Evolutionary conservation across 2,113 vertebrate genomes (phyloP).

Genomic region (Microtus ochrogaster): DNA sequence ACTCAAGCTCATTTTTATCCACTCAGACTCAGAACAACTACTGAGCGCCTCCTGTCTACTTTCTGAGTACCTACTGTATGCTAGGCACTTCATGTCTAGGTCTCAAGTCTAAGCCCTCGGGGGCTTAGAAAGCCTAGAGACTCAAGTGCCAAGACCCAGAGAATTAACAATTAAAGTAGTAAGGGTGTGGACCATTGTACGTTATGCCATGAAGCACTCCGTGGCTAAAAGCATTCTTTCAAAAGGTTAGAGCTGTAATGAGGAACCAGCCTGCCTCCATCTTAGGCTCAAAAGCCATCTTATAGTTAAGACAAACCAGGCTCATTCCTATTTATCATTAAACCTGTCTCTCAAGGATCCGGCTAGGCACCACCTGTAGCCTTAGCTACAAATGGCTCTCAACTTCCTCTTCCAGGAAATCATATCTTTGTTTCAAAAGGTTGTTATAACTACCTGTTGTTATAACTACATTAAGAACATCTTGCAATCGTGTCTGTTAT

Average conservation of each 20-base stretch:
- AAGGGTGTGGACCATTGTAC: not conserved
- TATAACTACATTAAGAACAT: not conserved
- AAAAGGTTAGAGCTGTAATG: not conserved
- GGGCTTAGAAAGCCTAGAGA: not conserved
- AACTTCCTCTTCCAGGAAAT: not conserved
- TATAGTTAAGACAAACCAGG: not conserved
- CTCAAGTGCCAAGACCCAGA: not conserved
- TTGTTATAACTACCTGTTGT: not conserved
- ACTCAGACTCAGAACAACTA: not conserved
- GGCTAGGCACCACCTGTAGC: not conserved
- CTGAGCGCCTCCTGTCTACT: not conserved
- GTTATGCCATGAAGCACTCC: fast-evolving
- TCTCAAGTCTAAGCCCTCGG: not conserved
- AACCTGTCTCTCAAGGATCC: not conserved
- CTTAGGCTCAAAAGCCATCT: not conserved
- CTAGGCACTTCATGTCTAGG: not conserved
- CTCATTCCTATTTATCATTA: not conserved
- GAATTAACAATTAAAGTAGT: not conserved
- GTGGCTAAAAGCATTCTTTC: not conserved
- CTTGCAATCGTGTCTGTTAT: not conserved
- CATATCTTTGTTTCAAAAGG: not conserved
- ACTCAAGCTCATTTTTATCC: not conserved
- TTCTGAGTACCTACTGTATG: not conserved
- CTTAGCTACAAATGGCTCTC: not conserved
- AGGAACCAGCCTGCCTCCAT: not conserved